Conservation (phyloP, 2,888 invertebrate species). For the Eupithecia subumbrata region DNA sequence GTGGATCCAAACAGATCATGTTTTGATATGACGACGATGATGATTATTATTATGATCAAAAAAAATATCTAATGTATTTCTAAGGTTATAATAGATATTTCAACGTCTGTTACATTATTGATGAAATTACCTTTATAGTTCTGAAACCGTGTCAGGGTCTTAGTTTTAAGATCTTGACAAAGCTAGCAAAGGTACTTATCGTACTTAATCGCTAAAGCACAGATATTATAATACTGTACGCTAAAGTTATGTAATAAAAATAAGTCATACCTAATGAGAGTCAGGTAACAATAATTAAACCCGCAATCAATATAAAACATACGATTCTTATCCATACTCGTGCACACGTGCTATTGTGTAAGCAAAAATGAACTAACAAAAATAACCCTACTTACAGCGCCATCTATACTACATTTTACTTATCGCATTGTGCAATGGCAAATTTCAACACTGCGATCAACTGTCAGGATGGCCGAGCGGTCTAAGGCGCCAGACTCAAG, state of each 20-base stretch:
- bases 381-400: constrained; percentile 43
- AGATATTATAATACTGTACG: no score
- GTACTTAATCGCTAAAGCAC: background rate
- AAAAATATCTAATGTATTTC: no score
- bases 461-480: constrained; percentile 94
- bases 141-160: background rate
- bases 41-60: no score
- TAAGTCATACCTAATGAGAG: background rate
- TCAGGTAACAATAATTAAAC: constrained; percentile 2
- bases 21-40: no score
- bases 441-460: constrained; percentile 47
- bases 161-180: background rate
- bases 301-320: background rate
- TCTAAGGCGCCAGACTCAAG: constrained; percentile 91
- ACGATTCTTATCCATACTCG: background rate
- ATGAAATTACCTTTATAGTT: no score
- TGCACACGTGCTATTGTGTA: background rate
- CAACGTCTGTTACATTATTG: no score
- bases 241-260: background rate
- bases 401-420: constrained; percentile 52
- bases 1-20: no score
- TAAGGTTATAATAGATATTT: no score
- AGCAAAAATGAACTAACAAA: background rate
- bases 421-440: constrained; percentile 41
- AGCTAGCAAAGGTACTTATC: background rate